These are phyloP conservation scores for Apeltes quadracus DNA, from an alignment of 2,113 vertebrate genomes.

Conservation along the genomic window DNA sequence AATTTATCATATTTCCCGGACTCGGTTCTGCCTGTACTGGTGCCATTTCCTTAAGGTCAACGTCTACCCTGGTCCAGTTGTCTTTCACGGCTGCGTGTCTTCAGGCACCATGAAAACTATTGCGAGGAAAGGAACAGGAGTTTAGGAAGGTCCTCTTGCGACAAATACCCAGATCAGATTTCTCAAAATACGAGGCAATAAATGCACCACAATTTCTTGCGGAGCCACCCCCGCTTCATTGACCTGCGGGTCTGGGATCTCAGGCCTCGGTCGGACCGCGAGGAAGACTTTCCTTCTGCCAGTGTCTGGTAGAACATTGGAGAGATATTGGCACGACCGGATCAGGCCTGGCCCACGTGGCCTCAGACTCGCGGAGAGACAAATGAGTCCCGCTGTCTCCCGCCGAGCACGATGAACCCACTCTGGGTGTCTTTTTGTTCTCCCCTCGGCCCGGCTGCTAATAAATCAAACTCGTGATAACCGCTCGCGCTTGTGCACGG, in stretches of 20 bases:
- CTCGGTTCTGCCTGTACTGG: not conserved
- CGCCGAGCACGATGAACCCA: constrained; percentile 40
- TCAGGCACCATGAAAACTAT: not conserved
- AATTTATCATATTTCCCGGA: not conserved
- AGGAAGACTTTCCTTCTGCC: not conserved
- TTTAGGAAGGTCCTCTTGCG: not conserved
- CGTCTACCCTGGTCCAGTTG: not conserved
- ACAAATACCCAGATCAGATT: not conserved
- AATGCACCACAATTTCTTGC: not conserved
- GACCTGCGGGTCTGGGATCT: no score
- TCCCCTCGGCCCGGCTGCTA: not conserved
- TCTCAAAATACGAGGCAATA: not conserved
- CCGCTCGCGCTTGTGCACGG: not conserved
- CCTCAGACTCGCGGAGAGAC: not conserved
- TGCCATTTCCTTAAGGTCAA: not conserved
- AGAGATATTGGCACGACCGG: not conserved
- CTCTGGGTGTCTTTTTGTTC: constrained; percentile 15
- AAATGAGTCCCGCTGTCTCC: constrained; percentile 19
- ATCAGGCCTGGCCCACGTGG: not conserved
- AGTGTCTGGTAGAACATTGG: not conserved
- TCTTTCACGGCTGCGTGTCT: not conserved
- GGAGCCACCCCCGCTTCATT: not conserved
- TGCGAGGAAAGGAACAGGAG: not conserved
- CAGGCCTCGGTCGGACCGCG: not conserved
- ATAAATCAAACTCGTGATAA: constrained; percentile 42